A percentile compares a stretch with the other conserved stretches of the same genome.
Conservation (phyloP, 64 coral and sea anemone genomes). For the Montipora sp. region DNA sequence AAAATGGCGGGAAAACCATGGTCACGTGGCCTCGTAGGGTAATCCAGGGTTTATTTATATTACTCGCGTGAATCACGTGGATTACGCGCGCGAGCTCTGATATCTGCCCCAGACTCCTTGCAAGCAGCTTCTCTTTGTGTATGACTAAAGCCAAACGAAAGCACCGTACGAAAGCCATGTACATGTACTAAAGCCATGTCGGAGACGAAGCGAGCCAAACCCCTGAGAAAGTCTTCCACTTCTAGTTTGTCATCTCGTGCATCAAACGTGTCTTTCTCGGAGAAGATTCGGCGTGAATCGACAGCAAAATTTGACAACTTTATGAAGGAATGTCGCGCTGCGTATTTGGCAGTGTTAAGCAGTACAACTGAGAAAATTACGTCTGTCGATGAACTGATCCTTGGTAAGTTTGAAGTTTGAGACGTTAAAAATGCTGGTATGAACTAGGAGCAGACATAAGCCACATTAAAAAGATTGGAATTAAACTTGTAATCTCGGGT, state of each 20-base stretch:
- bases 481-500: too few relatives aligned
- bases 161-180: too few relatives aligned
- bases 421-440: too few relatives aligned
- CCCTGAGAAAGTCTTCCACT: slow-evolving; percentile 61
- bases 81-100: too few relatives aligned
- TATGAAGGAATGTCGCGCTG: slow-evolving; percentile 94
- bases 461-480: too few relatives aligned
- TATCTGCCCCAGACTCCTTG: too few relatives aligned
- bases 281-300: slow-evolving; percentile 73
- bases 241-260: slow-evolving; percentile 77
- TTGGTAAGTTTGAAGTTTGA: slow-evolving; percentile 61
- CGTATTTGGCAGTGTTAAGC: slow-evolving; percentile 87
- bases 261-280: slow-evolving; percentile 80
- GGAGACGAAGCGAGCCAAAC: slow-evolving; percentile 14
- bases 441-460: too few relatives aligned
- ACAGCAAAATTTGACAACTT: slow-evolving; percentile 83
- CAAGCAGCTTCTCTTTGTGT: too few relatives aligned
- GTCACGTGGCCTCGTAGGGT: too few relatives aligned
- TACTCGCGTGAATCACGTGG: too few relatives aligned
- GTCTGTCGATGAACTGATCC: slow-evolving; percentile 77
- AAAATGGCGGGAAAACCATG: too few relatives aligned
- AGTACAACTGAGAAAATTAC: slow-evolving; percentile 91
- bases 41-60: too few relatives aligned
- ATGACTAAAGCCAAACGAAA: background rate
- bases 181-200: background rate